Base-by-base conservation (phyloP, 2,888 invertebrate species). In the Geotrupes spiniger region DNA sequence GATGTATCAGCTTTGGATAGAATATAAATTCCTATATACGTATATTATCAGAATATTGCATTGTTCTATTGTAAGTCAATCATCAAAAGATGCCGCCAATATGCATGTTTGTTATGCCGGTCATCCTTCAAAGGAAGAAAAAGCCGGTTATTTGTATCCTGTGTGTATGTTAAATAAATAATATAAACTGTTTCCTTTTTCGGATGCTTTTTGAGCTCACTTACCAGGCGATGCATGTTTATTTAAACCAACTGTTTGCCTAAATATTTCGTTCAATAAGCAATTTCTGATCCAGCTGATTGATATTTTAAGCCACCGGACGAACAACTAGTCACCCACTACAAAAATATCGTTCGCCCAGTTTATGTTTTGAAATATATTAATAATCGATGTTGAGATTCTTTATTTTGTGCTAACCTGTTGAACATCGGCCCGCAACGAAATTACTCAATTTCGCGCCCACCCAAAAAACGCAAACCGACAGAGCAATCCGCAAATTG, bases 11-110 rank as follows among this genome's bases (percentile, higher is more conserved):
- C 21, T 21, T 21, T 33, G 33, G 14, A 33, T 12, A 3, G 33
- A 33, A 49, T 52, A 57, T 57, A 54, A 55, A 55, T 51, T 56
- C 49, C 53, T 56, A 55, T 53, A 46, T 58, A 54, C 58, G 21
- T 21, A 6, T 21, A 21, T 59, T 53, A 51, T 54, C 52, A 53
- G 55, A 55, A 56, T 54, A 56, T 49, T 53, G 55, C 54, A 59
- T 59, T 59, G 59, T 59, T 59, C 59, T 56, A 59, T 59, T 59
- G 59, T 59, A 51, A 56, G 52, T 47, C 51, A 48, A 51, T 26
- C 25, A 53, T 56, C 55, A 58, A 53, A 59, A 47, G 57, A 55
- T 52, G 55, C 59, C 59, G 59, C 55, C 57, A 49, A 52, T 57
- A 51, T 56, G 54, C 56, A 56, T 54, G 59, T 53, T 57, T 54